A percentile compares a stretch with the other conserved stretches of the same genome.
Conservation (phyloP, 2,113 vertebrate species). For the Microtus montanus region DNA sequence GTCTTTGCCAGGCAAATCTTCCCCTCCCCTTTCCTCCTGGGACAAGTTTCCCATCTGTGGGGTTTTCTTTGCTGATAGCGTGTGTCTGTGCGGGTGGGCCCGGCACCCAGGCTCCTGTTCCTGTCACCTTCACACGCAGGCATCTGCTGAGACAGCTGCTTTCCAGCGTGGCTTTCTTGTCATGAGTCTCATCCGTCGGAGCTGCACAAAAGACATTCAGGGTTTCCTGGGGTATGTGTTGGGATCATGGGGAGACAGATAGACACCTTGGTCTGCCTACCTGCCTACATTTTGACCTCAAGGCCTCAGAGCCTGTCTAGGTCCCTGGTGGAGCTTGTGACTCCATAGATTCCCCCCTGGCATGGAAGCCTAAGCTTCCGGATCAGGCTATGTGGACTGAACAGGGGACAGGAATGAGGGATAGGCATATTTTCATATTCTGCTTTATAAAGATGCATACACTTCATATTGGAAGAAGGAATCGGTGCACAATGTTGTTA, state of each 20-base stretch:
- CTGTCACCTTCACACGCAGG: not conserved
- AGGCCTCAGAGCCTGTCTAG: not conserved
- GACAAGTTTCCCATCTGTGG: not conserved
- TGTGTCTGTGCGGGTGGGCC: not conserved
- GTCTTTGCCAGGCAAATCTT: not conserved
- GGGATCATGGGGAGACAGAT: not conserved
- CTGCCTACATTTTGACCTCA: not conserved
- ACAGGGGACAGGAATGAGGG: not conserved
- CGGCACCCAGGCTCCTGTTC: not conserved
- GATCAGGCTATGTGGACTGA: not conserved
- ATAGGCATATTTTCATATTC: not conserved
- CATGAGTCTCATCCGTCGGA: not conserved
- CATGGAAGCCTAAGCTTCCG: not conserved
- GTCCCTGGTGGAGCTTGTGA: too few species aligned
- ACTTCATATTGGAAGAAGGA: not conserved
- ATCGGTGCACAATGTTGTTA: not conserved
- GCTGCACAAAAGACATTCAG: not conserved
- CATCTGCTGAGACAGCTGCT: not conserved
- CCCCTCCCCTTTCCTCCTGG: not conserved
- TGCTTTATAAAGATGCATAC: not conserved
- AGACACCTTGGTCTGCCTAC: not conserved
- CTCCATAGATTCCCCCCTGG: not conserved
- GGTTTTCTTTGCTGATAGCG: not conserved
- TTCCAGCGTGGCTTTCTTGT: conserved; percentile 3
- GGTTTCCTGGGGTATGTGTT: not conserved